A percentile compares a stretch with the other conserved stretches of the same genome.
Evolutionary conservation across 2,113 vertebrate species (phyloP).

Genomic region (Meriones unguiculatus): DNA sequence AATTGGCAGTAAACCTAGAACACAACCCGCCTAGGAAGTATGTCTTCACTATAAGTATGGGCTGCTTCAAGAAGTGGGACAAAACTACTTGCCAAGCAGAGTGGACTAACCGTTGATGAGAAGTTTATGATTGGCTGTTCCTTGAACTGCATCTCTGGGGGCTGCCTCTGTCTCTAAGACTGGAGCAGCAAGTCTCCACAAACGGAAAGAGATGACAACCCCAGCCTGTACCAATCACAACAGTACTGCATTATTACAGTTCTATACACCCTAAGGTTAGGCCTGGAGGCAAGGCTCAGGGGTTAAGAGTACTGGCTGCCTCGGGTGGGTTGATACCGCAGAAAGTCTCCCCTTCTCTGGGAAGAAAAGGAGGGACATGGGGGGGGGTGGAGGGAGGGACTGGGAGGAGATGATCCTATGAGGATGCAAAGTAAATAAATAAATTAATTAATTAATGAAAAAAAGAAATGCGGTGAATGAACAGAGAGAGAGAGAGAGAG

Average conservation of each 20-base stretch:
- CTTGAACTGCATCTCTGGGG: background rate
- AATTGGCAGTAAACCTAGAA: conserved; percentile 14
- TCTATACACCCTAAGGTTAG: background rate
- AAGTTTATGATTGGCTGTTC: background rate
- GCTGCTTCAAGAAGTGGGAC: conserved; percentile 33
- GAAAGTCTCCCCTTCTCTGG: no score
- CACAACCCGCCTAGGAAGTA: background rate
- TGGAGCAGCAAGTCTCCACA: background rate
- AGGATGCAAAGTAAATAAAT: no score
- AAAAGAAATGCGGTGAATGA: no score
- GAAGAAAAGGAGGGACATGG: no score
- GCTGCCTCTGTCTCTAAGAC: background rate
- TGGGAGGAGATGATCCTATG: no score
- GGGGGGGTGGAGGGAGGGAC: no score
- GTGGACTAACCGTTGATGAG: background rate
- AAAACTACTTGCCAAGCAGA: background rate
- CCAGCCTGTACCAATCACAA: background rate
- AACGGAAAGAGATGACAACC: background rate
- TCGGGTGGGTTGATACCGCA: no score
- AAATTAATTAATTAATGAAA: no score
- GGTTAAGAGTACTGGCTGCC: background rate
- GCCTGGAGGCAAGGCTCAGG: background rate
- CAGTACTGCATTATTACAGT: background rate
- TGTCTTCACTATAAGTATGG: background rate
- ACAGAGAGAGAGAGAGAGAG: no score